A percentile compares a stretch with the other conserved stretches of the same genome.
Conservation (phyloP, 1,140 invertebrate genomes). For the Tigriopus japonicus region DNA sequence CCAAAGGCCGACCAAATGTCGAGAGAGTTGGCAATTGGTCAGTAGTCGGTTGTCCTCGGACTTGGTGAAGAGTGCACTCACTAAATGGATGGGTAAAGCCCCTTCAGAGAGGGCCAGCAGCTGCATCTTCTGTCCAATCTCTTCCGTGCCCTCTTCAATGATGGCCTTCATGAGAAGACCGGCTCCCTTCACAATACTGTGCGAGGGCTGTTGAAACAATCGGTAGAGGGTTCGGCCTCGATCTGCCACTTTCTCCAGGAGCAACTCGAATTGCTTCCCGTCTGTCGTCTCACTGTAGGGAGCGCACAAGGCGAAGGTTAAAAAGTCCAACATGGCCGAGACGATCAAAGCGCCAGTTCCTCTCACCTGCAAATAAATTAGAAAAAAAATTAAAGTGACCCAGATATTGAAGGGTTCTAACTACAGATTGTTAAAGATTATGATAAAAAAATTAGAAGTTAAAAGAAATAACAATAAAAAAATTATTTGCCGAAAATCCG, state of each 20-base stretch:
- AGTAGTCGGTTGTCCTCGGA: slow-evolving; percentile 38
- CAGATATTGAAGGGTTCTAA: background rate
- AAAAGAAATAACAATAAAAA: too few species aligned
- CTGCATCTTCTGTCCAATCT: slow-evolving; percentile 85
- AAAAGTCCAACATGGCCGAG: slow-evolving; percentile 85
- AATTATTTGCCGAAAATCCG: too few species aligned
- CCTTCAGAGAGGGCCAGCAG: slow-evolving; percentile 86
- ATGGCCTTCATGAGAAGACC: slow-evolving; percentile 90
- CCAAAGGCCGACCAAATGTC: slow-evolving; percentile 95
- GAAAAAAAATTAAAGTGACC: slow-evolving; percentile 1
- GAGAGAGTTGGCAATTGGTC: slow-evolving; percentile 72
- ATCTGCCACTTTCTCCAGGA: slow-evolving; percentile 80
- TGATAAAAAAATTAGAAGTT: too few species aligned
- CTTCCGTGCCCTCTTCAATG: slow-evolving; percentile 84
- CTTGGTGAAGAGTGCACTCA: slow-evolving; percentile 70
- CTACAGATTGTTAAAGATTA: too few species aligned
- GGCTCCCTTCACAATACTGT: slow-evolving; percentile 93
- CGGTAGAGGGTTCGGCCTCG: slow-evolving; percentile 37
- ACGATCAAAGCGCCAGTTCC: slow-evolving; percentile 38
- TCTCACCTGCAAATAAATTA: background rate
- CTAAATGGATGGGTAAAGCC: slow-evolving; percentile 78
- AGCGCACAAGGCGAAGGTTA: slow-evolving; percentile 95
- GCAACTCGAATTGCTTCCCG: slow-evolving; percentile 84
- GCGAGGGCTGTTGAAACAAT: slow-evolving; percentile 60
- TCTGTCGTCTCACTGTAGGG: slow-evolving; percentile 98